Base-by-base conservation (phyloP, 2,888 invertebrate species). In the Anaspis maculata region DNA sequence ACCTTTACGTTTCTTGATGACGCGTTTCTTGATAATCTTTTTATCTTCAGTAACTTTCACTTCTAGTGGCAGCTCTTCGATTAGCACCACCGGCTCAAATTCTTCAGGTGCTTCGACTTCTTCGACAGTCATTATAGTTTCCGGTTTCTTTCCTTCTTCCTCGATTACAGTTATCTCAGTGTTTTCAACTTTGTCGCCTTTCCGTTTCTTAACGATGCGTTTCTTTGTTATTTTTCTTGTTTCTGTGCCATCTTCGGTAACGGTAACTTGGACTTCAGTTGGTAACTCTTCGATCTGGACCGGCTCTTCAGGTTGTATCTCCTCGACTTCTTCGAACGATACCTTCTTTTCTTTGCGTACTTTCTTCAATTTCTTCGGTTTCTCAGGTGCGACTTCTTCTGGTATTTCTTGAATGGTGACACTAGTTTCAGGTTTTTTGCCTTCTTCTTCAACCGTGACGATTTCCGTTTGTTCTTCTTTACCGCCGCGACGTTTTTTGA, bases 201-300 rank as follows among this genome's bases (percentile, higher is more conserved):
- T 50, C 2, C 62, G 56, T 45, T 70, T 70, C 41, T 68, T 70
- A n/a, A 72, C 69, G 1, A 66, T 54, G 32, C 67, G 63, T 9
- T 67, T 69, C 39, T 62, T 66, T 1, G 64, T 42, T 15, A 25
- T 24, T 53, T 32, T 67, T 59, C 54, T 67, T 56, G 46, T 67
- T 34, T 38, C 49, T 53, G 66, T 56, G 33, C 57, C 60, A 36
- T 69, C 64, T n/a, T 66, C 51, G 25, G 65, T 56, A 27, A 46
- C 45, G 6, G 46, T 30, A 9, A 32, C 26, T 33, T 45, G 43
- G 5, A 57, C 46, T 39, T 59, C 52, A 42, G 50, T 48, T 25
- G 35, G 35, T 35, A 25, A 24, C 30, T 35, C 35, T 27, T 35
- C 35, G 13, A 35, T 35, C 3, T 26, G 15, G 3, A n/a, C 13